Evolutionary conservation across 2,888 invertebrate genomes (phyloP).

Genomic region (Boloria selene): DNA sequence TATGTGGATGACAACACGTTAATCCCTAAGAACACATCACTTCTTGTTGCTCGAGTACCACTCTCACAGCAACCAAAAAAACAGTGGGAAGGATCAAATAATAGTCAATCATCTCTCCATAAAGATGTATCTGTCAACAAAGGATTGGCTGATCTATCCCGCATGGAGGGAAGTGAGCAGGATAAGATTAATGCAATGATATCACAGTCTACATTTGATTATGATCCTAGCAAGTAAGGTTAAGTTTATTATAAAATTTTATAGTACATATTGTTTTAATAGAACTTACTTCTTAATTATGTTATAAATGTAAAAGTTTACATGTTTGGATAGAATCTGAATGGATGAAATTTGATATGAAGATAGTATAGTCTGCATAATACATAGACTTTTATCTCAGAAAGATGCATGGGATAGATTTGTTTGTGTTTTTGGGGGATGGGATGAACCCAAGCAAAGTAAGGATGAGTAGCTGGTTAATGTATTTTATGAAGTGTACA

Average conservation of each 20-base stretch:
- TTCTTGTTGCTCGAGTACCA: conserved; percentile 96
- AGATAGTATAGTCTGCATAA: no score
- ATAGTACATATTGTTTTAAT: not conserved
- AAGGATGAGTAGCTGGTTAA: no score
- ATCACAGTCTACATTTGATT: conserved; percentile 97
- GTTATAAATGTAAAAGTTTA: no score
- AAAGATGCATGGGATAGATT: no score
- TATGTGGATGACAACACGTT: conserved; percentile 95
- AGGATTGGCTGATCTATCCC: conserved; percentile 91
- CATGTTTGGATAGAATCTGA: no score
- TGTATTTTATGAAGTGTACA: no score
- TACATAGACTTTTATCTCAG: no score
- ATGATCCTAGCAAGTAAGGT: conserved; percentile 97
- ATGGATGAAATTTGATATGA: no score
- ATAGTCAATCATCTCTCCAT: conserved; percentile 68
- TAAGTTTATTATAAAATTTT: not conserved
- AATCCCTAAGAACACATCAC: conserved; percentile 98
- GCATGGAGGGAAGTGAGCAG: conserved; percentile 96
- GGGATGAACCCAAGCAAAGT: no score
- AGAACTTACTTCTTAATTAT: no score
- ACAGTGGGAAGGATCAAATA: conserved; percentile 85
- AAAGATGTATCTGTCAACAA: conserved; percentile 81
- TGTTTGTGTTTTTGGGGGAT: no score
- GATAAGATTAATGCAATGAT: conserved; percentile 99
- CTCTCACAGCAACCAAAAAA: conserved; percentile 90